Evolutionary conservation across 92 coral and sea anemone genomes (phyloP).

Genomic region (Phymanthus crucifer): DNA sequence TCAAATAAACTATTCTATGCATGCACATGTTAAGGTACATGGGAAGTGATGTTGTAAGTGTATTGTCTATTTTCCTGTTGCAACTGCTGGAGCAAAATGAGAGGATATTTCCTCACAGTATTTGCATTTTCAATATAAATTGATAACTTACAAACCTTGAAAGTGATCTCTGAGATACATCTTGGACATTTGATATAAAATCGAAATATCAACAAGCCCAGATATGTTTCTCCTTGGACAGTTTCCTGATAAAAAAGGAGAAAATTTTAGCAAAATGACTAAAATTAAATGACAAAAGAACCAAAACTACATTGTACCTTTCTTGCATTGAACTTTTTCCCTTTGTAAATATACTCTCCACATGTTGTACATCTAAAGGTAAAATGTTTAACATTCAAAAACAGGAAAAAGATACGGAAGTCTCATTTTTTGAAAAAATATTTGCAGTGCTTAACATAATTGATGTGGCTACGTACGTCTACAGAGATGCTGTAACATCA

Average conservation of each 20-base stretch:
- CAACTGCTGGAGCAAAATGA: too few species aligned
- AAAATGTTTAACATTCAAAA: background rate
- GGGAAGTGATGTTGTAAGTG: too few species aligned
- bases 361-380: conserved; percentile 81
- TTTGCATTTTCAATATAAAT: background rate
- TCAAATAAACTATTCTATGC: too few species aligned
- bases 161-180: conserved; percentile 94
- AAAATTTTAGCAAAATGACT: conserved; percentile 1
- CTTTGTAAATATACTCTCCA: conserved; percentile 98
- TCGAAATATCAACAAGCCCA: conserved; percentile 83
- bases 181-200: conserved; percentile 96
- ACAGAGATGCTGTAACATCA: too few species aligned
- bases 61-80: too few species aligned
- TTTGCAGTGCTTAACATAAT: too few species aligned
- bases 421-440: background rate
- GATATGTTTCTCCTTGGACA: conserved; percentile 85
- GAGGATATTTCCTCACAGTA: too few species aligned
- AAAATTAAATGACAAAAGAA: background rate
- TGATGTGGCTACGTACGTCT: too few species aligned
- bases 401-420: background rate
- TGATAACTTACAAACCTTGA: conserved; percentile 66
- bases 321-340: conserved; percentile 97
- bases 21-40: too few species aligned
- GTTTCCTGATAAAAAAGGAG: conserved; percentile 71
- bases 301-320: conserved; percentile 67